Conservation (phyloP, 2,113 vertebrate species). For the Oncorhynchus nerka region DNA sequence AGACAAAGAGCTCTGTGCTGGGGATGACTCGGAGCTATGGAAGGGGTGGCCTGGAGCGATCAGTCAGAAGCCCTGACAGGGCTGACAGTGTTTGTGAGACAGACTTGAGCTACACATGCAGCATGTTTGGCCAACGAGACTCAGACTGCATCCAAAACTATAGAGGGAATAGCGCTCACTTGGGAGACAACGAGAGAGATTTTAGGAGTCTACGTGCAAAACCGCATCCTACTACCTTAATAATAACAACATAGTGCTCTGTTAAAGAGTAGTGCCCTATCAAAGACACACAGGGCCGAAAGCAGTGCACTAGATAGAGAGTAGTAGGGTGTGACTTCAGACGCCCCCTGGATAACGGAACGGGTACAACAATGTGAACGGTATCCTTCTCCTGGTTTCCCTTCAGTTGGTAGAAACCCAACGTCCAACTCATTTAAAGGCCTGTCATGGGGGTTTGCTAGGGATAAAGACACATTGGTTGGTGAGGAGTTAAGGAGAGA, state of each 20-base stretch:
- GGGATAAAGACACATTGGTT: neutral
- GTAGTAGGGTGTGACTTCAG: too few relatives aligned
- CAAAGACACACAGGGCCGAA: neutral
- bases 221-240: neutral
- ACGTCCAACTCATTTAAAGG: neutral
- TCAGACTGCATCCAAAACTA: neutral
- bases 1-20: constrained; percentile 8
- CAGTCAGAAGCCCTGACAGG: neutral
- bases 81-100: neutral
- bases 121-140: neutral
- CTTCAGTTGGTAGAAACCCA: too few relatives aligned
- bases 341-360: too few relatives aligned
- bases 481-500: neutral
- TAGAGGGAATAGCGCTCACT: neutral
- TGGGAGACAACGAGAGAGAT: too few relatives aligned
- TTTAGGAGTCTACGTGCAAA: neutral
- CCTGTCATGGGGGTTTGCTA: neutral
- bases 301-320: too few relatives aligned
- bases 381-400: too few relatives aligned
- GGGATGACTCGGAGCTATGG: neutral
- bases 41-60: neutral
- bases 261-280: too few relatives aligned
- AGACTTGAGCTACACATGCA: neutral
- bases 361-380: too few relatives aligned
- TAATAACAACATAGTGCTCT: too few relatives aligned